phyloP scores from a whole-genome alignment of 1,140 invertebrate genomes.

The Antheraea mylitta region DNA sequence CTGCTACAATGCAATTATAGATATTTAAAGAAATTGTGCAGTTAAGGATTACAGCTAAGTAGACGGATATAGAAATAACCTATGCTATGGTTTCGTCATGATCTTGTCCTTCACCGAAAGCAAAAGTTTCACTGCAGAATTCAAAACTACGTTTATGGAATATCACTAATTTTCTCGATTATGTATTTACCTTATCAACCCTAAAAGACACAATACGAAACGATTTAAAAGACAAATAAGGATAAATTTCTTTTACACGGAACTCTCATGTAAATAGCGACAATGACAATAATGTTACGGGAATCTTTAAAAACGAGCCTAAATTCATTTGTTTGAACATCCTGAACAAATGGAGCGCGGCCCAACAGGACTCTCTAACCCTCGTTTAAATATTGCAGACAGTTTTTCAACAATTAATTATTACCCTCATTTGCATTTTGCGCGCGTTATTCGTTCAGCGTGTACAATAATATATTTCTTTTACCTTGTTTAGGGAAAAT shows the following conservation, averaged over 20 bases:
- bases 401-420: neutral
- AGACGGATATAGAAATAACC: too few relatives aligned
- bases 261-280: neutral
- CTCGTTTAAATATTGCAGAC: neutral
- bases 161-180: too few relatives aligned
- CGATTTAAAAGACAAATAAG: neutral
- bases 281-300: neutral
- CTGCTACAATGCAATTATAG: too few relatives aligned
- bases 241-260: neutral
- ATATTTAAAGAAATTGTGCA: too few relatives aligned
- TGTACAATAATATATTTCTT: neutral
- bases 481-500: neutral
- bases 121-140: too few relatives aligned
- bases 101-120: too few relatives aligned
- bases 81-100: too few relatives aligned
- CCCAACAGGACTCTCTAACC: neutral
- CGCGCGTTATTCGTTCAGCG: neutral
- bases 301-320: conserved; percentile 2
- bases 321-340: neutral
- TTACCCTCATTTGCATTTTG: neutral
- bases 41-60: too few relatives aligned
- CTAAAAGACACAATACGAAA: neutral
- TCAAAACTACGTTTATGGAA: too few relatives aligned
- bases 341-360: neutral
- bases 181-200: too few relatives aligned